phyloP scores from a whole-genome alignment of 2,113 vertebrate species.

The Apus apus region DNA sequence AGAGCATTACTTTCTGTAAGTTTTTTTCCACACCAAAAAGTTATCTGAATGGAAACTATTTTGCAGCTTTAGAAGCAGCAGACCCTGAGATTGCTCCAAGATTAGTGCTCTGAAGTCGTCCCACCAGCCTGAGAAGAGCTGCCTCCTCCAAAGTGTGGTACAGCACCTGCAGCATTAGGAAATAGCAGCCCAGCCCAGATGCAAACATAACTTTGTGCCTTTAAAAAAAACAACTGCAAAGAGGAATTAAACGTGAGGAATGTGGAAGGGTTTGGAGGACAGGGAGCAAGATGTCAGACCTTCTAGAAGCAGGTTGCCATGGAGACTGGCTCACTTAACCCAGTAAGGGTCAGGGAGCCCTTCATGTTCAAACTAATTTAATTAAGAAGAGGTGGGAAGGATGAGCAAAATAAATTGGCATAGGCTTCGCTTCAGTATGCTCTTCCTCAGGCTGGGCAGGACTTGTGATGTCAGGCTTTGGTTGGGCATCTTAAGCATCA shows the following conservation, averaged over 20 bases:
- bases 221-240: not conserved
- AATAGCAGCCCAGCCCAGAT: not conserved
- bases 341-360: conserved; percentile 37
- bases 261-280: not conserved
- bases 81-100: not conserved
- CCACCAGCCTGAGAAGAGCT: not conserved
- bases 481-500: not conserved
- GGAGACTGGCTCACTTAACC: conserved; percentile 49
- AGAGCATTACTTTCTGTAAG: not conserved
- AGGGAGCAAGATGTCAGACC: not conserved
- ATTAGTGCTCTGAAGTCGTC: fast-evolving
- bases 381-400: not conserved
- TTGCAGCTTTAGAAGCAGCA: not conserved
- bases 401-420: not conserved
- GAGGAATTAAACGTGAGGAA: not conserved
- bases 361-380: conserved; percentile 5
- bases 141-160: fast-evolving
- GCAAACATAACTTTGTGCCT: not conserved
- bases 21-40: no score
- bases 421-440: fast-evolving
- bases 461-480: fast-evolving
- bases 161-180: not conserved
- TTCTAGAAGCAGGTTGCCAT: conserved; percentile 33
- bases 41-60: fast-evolving
- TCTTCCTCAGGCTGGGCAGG: not conserved